A percentile compares a stretch with the other conserved stretches of the same genome.
phyloP scores from a whole-genome alignment of 2,113 vertebrate species.

The Oreochromis niloticus region DNA sequence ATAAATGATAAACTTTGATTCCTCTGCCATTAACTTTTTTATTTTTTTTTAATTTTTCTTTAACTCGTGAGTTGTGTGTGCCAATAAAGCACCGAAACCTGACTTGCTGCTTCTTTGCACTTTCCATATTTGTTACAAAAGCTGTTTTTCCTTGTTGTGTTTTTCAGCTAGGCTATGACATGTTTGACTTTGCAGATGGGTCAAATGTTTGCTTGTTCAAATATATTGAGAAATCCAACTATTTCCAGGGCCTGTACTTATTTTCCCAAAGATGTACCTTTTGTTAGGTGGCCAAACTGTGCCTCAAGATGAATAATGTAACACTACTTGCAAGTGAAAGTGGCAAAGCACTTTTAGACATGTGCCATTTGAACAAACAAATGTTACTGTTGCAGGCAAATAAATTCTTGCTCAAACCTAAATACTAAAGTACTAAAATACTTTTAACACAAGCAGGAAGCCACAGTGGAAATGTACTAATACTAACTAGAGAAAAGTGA shows the following conservation, averaged over 20 bases:
- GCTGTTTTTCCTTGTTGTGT: background rate
- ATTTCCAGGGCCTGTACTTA: background rate
- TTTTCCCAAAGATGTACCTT: background rate
- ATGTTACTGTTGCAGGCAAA: background rate
- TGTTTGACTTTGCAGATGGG: background rate
- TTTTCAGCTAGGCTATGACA: background rate
- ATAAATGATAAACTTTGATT: conserved; percentile 45
- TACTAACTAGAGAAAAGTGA: background rate
- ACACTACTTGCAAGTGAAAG: background rate
- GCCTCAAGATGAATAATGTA: background rate
- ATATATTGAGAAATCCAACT: background rate
- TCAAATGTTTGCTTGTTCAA: background rate
- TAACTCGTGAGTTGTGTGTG: conserved; percentile 38
- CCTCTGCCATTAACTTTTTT: conserved; percentile 20
- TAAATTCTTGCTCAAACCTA: background rate
- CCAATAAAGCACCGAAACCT: conserved; percentile 54
- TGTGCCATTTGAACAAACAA: background rate
- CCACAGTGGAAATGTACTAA: background rate
- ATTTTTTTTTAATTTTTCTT: conserved; percentile 1
- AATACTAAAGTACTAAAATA: background rate
- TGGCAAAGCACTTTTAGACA: background rate
- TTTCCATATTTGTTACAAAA: background rate
- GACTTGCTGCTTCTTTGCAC: background rate
- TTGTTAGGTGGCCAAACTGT: background rate
- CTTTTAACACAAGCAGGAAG: background rate